Evolutionary conservation across 2,797 vertebrate species (phyloP), one percentile per base, ranked within the genome.

Genomic region (Phataginus tricuspis): DNA sequence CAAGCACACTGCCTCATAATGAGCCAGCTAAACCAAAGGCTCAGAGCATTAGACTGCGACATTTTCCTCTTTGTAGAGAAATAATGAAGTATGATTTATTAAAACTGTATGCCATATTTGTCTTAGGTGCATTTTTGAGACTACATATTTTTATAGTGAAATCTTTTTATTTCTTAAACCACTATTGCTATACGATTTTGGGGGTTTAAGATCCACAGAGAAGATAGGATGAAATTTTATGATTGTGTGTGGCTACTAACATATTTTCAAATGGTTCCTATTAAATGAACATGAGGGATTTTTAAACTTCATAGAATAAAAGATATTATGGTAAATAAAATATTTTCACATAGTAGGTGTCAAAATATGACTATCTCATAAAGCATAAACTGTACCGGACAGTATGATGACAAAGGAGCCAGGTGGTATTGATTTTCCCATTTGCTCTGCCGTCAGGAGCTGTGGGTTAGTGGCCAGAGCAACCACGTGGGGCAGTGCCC

Each of bases 401-500:
- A 74, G 1, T 19, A 23, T 14, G 23, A 10, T 34, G 71, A 34
- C 55, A 39, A 29, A 49, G 49, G 45, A 23, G 18, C 23, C 6
- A 1, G 14, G 10, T 27, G 29, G 0, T 18, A 25, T 34, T 13
- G 23, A 31, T 14, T 3, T n/a, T 42, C 61, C 25, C 29, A 14
- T 51, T 77, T 53, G 27, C 34, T 23, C 0, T 23, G 2, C 18
- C 23, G 39, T 16, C 57, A 13, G 29, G 61, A n/a, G 7, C 92
- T n/a, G 7, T 23, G 1, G 2, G 55, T 27, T 19, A 0, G 4
- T 3, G 4, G 55, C 1, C 2, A 11, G 23, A 29, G 5, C 1
- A 1, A 1, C 23, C 42, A 4, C 6, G 5, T 0, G 1, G 5
- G 3, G 15, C 4, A 15, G n/a, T 0, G 1, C 4, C 3, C 34